phyloP scores from a whole-genome alignment of 2,113 vertebrate species.

The Ophthalmolycus amberensis region DNA sequence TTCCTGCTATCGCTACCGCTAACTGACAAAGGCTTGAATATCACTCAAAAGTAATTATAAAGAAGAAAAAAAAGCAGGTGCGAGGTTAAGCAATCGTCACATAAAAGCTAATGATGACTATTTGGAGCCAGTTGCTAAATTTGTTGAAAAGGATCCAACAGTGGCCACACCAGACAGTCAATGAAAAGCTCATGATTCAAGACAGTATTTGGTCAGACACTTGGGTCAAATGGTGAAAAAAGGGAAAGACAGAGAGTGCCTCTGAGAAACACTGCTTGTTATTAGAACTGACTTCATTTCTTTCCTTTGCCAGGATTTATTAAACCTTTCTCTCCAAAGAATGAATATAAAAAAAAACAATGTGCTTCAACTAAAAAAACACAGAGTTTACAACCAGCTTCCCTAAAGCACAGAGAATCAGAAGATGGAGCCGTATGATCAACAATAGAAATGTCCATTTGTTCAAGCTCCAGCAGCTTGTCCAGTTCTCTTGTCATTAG shows the following conservation, averaged over 20 bases:
- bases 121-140: not conserved
- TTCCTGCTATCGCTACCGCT: not conserved
- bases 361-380: not conserved
- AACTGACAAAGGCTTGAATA: not conserved
- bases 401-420: not conserved
- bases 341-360: not conserved
- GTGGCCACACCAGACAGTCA: not conserved
- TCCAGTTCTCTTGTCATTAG: not conserved
- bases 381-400: not conserved
- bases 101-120: not conserved
- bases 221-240: not conserved
- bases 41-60: not conserved
- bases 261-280: not conserved
- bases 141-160: slow-evolving; percentile 23
- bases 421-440: too few species aligned
- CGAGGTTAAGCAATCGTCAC: not conserved
- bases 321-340: not conserved
- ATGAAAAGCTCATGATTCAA: slow-evolving; percentile 13
- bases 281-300: not conserved
- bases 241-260: not conserved
- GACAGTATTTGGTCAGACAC: not conserved
- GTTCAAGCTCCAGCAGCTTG: not conserved
- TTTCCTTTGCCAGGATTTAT: too few species aligned
- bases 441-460: not conserved
- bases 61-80: not conserved